Percentiles rank a stretch among this genome's conserved stretches.
These are phyloP conservation scores for Brachystomella parvula DNA, from an alignment of 1,140 invertebrate species.

Conservation along the genomic window DNA sequence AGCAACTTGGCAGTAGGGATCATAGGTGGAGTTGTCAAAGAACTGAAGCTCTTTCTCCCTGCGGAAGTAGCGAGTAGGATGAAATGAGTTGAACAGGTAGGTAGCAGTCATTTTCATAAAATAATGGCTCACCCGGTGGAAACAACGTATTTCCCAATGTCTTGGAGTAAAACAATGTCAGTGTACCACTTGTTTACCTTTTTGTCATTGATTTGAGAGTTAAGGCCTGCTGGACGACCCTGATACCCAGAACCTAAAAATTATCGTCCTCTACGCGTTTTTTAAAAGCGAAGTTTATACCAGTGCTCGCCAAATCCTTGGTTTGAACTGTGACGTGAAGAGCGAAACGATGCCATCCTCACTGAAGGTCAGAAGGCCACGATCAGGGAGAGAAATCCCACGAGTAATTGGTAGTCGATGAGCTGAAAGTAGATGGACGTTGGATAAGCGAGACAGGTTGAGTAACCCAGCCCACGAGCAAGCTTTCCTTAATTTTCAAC, in stretches of 20 bases:
- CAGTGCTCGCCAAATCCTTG: constrained; percentile 24
- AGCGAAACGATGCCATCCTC: constrained; percentile 24
- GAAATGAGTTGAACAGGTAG: background rate
- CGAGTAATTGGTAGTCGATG: constrained; percentile 19
- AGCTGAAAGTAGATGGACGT: background rate
- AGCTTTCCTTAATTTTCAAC: no score
- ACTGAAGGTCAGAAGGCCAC: constrained; percentile 18
- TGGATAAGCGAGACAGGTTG: no score
- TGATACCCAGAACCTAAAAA: background rate
- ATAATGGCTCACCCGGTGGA: constrained; percentile 15
- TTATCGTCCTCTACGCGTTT: background rate
- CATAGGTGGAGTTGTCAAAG: constrained; percentile 22
- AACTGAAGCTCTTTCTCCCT: constrained; percentile 25
- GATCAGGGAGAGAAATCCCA: constrained; percentile 17
- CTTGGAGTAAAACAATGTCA: constrained; percentile 13
- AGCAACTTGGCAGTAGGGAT: constrained; percentile 23
- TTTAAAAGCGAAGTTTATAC: background rate
- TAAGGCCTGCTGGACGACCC: constrained; percentile 14
- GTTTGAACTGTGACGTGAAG: constrained; percentile 16
- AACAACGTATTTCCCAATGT: constrained; percentile 11
- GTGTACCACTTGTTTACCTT: constrained; percentile 22
- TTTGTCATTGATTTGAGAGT: constrained; percentile 15
- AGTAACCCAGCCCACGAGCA: no score
- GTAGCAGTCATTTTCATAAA: background rate
- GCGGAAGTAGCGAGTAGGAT: background rate